A percentile compares a stretch with the other conserved stretches of the same genome.
Evolutionary conservation across 2,113 vertebrate species (phyloP).

Genomic region (Peromyscus maniculatus): DNA sequence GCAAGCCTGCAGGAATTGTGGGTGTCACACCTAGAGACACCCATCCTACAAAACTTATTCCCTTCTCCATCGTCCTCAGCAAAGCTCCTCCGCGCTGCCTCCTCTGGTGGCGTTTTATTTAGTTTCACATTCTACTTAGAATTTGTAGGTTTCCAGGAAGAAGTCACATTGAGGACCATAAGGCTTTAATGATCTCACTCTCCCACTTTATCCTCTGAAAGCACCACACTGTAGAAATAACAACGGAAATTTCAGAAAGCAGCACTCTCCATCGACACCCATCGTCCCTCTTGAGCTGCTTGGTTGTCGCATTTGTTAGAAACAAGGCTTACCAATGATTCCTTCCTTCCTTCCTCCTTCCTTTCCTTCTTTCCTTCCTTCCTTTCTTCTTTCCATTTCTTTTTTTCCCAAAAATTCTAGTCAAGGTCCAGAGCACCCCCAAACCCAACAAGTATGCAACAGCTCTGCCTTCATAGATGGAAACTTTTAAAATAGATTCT

Average conservation of each 20-base stretch:
- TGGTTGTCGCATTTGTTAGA: background rate
- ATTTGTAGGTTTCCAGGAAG: background rate
- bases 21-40: background rate
- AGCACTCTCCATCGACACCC: background rate
- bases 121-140: background rate
- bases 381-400: too few species aligned
- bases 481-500: background rate
- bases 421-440: background rate
- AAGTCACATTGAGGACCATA: background rate
- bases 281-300: background rate
- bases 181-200: background rate
- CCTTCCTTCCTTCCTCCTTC: too few species aligned
- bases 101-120: background rate
- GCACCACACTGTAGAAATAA: background rate
- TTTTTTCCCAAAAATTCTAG: background rate
- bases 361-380: background rate
- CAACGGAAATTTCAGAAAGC: background rate
- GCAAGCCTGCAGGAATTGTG: background rate
- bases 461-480: background rate
- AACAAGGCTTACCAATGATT: slow-evolving; percentile 11
- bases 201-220: background rate
- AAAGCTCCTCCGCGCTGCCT: background rate
- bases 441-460: background rate
- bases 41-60: background rate
- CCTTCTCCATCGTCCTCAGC: background rate